phyloP scores from a whole-genome alignment of 2,888 invertebrate species.

The Trypoxylon attenuatum region DNA sequence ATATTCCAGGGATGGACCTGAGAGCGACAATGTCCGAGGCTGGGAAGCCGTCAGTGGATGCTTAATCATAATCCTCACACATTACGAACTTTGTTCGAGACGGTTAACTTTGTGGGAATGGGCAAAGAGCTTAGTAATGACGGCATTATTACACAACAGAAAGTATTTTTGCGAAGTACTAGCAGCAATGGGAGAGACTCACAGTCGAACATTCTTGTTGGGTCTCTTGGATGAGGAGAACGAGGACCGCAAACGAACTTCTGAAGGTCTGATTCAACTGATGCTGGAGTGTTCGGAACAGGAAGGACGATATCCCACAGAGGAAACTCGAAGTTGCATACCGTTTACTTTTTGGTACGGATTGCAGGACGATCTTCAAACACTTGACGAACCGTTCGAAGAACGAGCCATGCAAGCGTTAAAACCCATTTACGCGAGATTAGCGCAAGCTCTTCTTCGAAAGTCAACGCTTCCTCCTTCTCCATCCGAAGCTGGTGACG shows the following conservation, averaged over 20 bases:
- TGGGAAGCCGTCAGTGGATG: constrained; percentile 69
- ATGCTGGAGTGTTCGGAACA: constrained; percentile 87
- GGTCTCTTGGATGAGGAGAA: constrained; percentile 75
- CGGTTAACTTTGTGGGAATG: constrained; percentile 68
- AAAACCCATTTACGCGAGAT: constrained; percentile 86
- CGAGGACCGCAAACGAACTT: constrained; percentile 76
- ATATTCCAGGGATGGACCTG: constrained; percentile 53
- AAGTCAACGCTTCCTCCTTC: constrained; percentile 85
- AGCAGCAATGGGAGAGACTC: constrained; percentile 75
- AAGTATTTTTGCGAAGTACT: constrained; percentile 68
- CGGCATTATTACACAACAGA: constrained; percentile 60
- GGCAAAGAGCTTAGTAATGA: constrained; percentile 60
- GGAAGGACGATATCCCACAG: constrained; percentile 89
- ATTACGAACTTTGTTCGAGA: constrained; percentile 52
- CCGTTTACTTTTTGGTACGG: constrained; percentile 95
- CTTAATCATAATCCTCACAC: constrained; percentile 61
- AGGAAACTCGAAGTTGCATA: constrained; percentile 90
- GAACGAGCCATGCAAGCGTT: constrained; percentile 69
- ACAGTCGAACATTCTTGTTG: constrained; percentile 76
- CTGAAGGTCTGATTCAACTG: constrained; percentile 81
- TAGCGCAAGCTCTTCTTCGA: constrained; percentile 84
- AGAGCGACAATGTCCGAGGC: constrained; percentile 51
- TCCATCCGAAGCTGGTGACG: constrained; percentile 66
- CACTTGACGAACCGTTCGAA: constrained; percentile 64
- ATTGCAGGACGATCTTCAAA: constrained; percentile 81